Evolutionary conservation across 1,140 invertebrate genomes (phyloP).

Genomic region (Cherax quadricarinatus): DNA sequence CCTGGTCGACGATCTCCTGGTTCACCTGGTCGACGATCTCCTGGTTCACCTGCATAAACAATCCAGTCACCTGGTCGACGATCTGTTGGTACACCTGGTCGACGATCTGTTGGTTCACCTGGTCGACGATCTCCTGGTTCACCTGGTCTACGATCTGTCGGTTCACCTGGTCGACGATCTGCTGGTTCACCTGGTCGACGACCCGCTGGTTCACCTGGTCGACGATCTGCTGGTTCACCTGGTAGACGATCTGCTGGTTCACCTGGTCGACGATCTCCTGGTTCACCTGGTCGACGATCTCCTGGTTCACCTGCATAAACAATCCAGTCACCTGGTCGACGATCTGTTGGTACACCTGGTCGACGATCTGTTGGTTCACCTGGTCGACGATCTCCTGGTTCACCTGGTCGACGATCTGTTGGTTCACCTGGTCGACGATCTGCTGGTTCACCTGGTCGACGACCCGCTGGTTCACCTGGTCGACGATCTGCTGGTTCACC

Average conservation of each 20-base stretch:
- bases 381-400: neutral
- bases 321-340: neutral
- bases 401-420: neutral
- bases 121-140: conserved; percentile 28
- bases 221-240: conserved; percentile 38
- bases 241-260: conserved; percentile 29
- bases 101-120: conserved; percentile 5
- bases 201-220: conserved; percentile 12
- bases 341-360: neutral
- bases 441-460: neutral
- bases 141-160: conserved; percentile 2
- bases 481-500: conserved; percentile 23
- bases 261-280: conserved; percentile 22
- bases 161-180: conserved; percentile 29
- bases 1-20: conserved; percentile 24
- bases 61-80: conserved; percentile 26
- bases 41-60: neutral
- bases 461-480: neutral
- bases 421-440: conserved; percentile 22
- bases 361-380: conserved; percentile 14
- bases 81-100: conserved; percentile 17
- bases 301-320: conserved; percentile 8
- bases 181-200: conserved; percentile 15
- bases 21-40: conserved; percentile 18
- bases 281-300: conserved; percentile 26